These are phyloP conservation scores for Ramphastos sulfuratus DNA, from an alignment of 2,113 vertebrate species.

Conservation along the genomic window DNA sequence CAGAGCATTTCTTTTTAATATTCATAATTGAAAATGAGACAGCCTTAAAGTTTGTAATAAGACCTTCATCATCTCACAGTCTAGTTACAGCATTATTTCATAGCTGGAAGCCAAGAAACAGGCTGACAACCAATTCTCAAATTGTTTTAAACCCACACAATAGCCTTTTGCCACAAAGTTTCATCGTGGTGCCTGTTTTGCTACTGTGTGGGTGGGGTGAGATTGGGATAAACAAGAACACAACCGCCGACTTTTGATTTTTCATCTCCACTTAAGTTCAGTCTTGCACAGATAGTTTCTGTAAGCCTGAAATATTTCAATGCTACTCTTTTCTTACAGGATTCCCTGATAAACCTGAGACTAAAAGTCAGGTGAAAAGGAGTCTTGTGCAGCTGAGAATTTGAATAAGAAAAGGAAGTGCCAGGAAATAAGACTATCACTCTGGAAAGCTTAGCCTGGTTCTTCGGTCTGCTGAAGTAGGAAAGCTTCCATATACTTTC, in stretches of 20 bases:
- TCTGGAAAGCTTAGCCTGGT: not conserved
- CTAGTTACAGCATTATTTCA: conserved; percentile 8
- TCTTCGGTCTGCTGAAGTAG: conserved; percentile 28
- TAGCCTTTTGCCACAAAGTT: conserved; percentile 55
- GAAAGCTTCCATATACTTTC: conserved; percentile 24
- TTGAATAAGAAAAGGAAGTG: not conserved
- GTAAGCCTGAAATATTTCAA: not conserved
- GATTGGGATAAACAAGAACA: conserved; percentile 51
- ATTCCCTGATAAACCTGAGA: not conserved
- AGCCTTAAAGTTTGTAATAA: not conserved
- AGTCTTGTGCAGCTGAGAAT: not conserved
- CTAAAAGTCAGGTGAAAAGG: not conserved
- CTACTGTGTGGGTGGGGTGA: conserved; percentile 36
- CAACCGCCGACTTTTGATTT: conserved; percentile 46
- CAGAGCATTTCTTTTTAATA: conserved; percentile 14
- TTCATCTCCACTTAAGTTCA: not conserved
- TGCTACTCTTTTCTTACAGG: not conserved
- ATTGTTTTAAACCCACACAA: conserved; percentile 57
- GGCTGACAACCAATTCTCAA: conserved; percentile 39
- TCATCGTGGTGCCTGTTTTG: conserved; percentile 31
- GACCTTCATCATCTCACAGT: not conserved
- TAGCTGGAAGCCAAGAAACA: conserved; percentile 42
- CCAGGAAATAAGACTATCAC: not conserved
- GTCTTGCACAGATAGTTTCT: not conserved
- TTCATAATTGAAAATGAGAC: conserved; percentile 19